Evolutionary conservation across 1,140 invertebrate genomes (phyloP), one percentile per base, ranked within the genome.

Genomic region (Hetaerina americana): DNA sequence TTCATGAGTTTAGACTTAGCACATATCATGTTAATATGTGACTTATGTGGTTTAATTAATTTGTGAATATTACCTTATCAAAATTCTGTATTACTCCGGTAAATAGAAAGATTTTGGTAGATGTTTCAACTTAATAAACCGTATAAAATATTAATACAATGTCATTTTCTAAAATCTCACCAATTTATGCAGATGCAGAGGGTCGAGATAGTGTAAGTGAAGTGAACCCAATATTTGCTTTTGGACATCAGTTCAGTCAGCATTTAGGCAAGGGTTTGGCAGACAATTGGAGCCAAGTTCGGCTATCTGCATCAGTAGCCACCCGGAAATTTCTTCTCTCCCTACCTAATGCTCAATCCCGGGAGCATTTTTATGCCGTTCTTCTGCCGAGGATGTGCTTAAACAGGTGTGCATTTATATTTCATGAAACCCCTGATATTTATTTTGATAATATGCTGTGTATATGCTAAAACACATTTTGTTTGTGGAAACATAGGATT

Each of bases 241-340:
- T 80, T 78, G 85, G 84, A 49, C 77, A 81, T 71, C 78, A 82
- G 70, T 80, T 85, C 73, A 76, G 82, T 71, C 76, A 80, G 57
- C 78, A 84, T 71, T 76, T 86, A 3, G 80, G 78, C 6, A 74
- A 78, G 71, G 85, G 85, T 8, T 75, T 86, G 29, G 78, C 84
- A 68, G 85, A 86, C 72, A 85, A 85, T 73, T 87, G 85, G 85
- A 86, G 84, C 76, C 85, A 86, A 78, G 84, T 86, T 27, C 76
- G 85, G 12, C 74, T 87, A 70, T 83, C 85, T 28, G 81, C 84
- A 15, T 84, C 82, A 31, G 81, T 84, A 49, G 84, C 85, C n/a
- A 81, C 83, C 5, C 76, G 85, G 26, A 81, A 83, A 70, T 85
- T 86, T 76, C 74, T 86, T 18, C 71, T 81, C 8, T 81, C 81